These are phyloP conservation scores for Eublepharis macularius DNA, from an alignment of 2,113 vertebrate genomes.

Conservation along the genomic window DNA sequence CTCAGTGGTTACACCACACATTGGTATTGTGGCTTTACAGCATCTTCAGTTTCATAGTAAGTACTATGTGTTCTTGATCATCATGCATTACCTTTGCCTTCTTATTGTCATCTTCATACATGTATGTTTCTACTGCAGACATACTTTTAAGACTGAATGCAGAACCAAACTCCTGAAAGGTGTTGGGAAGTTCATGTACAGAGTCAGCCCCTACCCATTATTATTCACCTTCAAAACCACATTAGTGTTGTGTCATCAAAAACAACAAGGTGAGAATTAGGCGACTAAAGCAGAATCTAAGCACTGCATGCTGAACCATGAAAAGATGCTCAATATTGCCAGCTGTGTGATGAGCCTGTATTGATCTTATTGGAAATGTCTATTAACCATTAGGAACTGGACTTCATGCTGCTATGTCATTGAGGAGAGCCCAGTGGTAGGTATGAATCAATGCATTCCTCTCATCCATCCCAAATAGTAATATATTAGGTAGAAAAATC, in stretches of 20 bases:
- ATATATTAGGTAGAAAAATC: slow-evolving; percentile 25
- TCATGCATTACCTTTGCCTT: neutral
- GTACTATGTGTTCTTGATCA: neutral
- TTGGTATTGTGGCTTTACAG: neutral
- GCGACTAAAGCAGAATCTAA: slow-evolving; percentile 41
- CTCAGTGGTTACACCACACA: too few species aligned
- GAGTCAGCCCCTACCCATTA: neutral
- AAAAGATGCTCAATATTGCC: slow-evolving; percentile 52
- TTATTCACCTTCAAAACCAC: neutral
- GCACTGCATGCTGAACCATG: slow-evolving; percentile 35
- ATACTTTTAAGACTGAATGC: slow-evolving; percentile 1
- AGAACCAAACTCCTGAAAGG: slow-evolving; percentile 1
- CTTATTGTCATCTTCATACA: neutral
- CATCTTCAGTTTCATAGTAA: neutral
- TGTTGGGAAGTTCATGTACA: neutral
- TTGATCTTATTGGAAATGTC: slow-evolving; percentile 63
- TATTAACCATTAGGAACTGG: slow-evolving; percentile 55
- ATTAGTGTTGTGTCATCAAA: slow-evolving; percentile 42
- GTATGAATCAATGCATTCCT: slow-evolving; percentile 51
- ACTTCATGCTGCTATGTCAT: slow-evolving; percentile 63
- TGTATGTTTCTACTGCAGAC: neutral
- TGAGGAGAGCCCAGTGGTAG: slow-evolving; percentile 43
- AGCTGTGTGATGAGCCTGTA: slow-evolving; percentile 61
- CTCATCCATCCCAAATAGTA: slow-evolving; percentile 14
- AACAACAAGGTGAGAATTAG: slow-evolving; percentile 38